Percentiles rank a stretch among this genome's conserved stretches.
phyloP scores from a whole-genome alignment of 2,797 vertebrate species.

The Micromesistius poutassou region DNA sequence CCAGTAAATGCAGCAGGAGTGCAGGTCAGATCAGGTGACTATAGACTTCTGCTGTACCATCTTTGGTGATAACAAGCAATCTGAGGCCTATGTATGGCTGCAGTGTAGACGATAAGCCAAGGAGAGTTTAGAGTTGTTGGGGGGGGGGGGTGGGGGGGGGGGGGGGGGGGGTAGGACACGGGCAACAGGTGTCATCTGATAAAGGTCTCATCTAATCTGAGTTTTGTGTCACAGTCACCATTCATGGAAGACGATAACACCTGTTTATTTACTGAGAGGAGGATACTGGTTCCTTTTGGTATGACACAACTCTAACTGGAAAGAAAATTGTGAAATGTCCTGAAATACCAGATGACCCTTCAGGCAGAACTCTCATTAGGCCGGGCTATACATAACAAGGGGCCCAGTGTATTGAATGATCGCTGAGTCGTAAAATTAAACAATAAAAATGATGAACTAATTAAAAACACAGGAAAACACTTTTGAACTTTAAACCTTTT shows the following conservation, averaged over 20 bases:
- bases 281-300: constrained; percentile 21
- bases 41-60: constrained; percentile 10
- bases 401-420: not conserved
- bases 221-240: not conserved
- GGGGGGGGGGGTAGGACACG: not conserved
- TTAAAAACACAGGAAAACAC: not conserved
- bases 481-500: not conserved
- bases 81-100: constrained; percentile 1
- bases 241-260: not conserved
- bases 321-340: not conserved
- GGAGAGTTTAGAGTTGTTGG: not conserved
- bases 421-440: not conserved
- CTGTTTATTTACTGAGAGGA: not conserved
- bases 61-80: constrained; percentile 1
- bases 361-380: not conserved
- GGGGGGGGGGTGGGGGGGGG: too few relatives aligned
- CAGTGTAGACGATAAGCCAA: not conserved
- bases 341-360: not conserved
- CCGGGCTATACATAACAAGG: not conserved
- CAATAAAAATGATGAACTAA: not conserved
- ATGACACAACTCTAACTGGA: constrained; percentile 25
- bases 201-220: not conserved
- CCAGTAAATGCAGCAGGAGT: not conserved
- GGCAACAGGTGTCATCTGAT: not conserved
- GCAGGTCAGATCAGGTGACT: not conserved